Percentiles rank a stretch among this genome's conserved stretches.
These are phyloP conservation scores for Hycleus phaleratus DNA, from an alignment of 1,140 invertebrate species.

Conservation along the genomic window DNA sequence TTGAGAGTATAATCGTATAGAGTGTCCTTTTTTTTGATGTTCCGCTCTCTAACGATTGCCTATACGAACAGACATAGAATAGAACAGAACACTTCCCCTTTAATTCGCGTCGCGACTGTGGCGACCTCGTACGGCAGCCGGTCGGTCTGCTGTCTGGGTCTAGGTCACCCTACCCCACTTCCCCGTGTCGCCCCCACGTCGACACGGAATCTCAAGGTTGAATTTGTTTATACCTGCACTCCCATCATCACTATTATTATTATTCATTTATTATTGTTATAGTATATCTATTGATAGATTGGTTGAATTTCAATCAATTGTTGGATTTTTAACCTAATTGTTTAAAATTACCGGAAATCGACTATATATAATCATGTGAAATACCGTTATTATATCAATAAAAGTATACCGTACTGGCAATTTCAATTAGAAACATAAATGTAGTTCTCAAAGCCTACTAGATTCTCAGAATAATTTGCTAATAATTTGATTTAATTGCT, in stretches of 20 bases:
- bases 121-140: constrained; percentile 23
- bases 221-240: constrained; percentile 32
- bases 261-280: constrained; percentile 3
- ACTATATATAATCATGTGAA: no score
- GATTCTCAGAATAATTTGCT: no score
- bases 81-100: constrained; percentile 23
- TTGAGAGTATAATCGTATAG: no score
- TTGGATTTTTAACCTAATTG: neutral
- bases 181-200: constrained; percentile 19
- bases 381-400: no score
- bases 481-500: no score
- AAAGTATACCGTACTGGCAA: no score
- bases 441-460: no score
- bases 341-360: neutral
- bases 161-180: constrained; percentile 31
- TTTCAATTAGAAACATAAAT: no score
- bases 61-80: neutral
- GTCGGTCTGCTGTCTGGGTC: constrained; percentile 25
- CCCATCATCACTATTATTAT: neutral
- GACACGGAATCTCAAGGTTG: constrained; percentile 32
- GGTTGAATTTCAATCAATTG: neutral
- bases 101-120: constrained; percentile 31
- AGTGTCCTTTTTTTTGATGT: no score
- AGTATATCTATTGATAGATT: neutral
- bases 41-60: neutral